Evolutionary conservation across 2,113 vertebrate genomes (phyloP).

Genomic region (Suricata suricatta): DNA sequence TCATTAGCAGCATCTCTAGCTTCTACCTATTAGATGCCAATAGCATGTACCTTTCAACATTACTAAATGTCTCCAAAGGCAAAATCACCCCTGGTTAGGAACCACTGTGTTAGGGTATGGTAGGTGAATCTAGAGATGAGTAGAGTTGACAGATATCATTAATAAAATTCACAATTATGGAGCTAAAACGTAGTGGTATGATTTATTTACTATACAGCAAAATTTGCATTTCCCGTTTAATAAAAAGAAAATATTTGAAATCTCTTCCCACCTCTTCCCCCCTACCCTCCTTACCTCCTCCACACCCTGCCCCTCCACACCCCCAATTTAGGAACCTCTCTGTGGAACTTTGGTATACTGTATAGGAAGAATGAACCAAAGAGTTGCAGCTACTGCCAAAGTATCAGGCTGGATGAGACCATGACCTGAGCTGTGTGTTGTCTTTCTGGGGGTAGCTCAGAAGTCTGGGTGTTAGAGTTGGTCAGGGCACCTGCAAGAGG

Average conservation of each 20-base stretch:
- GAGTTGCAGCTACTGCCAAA: neutral
- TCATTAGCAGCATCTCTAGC: neutral
- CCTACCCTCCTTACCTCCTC: too few species aligned
- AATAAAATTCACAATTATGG: neutral
- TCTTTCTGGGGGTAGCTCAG: neutral
- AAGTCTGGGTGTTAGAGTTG: constrained; percentile 25
- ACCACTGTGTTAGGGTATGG: neutral
- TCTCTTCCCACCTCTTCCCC: neutral
- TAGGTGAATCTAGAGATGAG: constrained; percentile 4
- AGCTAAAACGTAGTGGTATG: neutral
- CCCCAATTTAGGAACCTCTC: neutral
- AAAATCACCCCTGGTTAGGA: neutral
- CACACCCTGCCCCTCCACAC: too few species aligned
- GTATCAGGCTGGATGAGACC: neutral
- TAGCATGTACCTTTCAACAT: neutral
- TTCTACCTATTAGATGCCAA: neutral
- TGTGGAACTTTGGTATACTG: neutral
- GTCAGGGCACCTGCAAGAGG: constrained; percentile 39
- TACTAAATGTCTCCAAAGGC: neutral
- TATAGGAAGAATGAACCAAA: neutral
- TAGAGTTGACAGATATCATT: constrained; percentile 34
- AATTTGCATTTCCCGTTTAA: constrained; percentile 3
- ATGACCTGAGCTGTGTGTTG: neutral
- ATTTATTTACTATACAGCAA: constrained; percentile 11
- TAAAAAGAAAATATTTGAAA: constrained; percentile 44